A percentile compares a stretch with the other conserved stretches of the same genome.
These are phyloP conservation scores for Rhynchonycteris naso DNA, from an alignment of 2,797 vertebrate species.

Conservation along the genomic window DNA sequence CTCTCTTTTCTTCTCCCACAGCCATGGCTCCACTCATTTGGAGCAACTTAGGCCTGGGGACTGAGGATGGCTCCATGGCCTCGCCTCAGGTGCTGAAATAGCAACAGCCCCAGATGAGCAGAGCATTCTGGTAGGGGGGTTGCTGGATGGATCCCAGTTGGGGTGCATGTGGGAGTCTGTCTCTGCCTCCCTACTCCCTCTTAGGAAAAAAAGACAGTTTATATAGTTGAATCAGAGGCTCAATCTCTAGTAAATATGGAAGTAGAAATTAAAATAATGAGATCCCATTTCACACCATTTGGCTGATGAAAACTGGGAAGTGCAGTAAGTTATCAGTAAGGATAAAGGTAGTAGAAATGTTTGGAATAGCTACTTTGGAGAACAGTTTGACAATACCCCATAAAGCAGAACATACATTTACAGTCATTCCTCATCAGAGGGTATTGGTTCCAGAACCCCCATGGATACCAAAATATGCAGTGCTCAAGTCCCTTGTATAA, in stretches of 20 bases:
- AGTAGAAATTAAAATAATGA: conserved; percentile 40
- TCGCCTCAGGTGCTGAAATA: no score
- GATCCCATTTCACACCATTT: conserved; percentile 22
- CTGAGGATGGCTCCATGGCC: no score
- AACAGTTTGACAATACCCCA: background rate
- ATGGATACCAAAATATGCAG: background rate
- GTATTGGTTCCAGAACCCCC: background rate
- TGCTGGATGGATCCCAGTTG: no score
- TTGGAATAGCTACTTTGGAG: conserved; percentile 13
- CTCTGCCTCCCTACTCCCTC: no score
- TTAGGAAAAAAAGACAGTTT: no score
- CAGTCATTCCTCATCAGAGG: background rate
- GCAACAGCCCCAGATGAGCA: no score
- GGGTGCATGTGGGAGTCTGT: no score
- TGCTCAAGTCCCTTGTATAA: background rate
- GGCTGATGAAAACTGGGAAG: conserved; percentile 1
- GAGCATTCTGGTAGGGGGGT: no score
- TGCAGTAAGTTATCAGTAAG: background rate
- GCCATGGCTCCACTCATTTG: no score
- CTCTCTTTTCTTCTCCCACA: no score
- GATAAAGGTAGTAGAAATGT: background rate
- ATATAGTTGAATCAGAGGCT: background rate
- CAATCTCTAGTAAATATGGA: background rate
- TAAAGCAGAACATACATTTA: background rate
- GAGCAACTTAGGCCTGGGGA: no score